Evolutionary conservation across 2,888 invertebrate species (phyloP).

Genomic region (Cryptus armator): DNA sequence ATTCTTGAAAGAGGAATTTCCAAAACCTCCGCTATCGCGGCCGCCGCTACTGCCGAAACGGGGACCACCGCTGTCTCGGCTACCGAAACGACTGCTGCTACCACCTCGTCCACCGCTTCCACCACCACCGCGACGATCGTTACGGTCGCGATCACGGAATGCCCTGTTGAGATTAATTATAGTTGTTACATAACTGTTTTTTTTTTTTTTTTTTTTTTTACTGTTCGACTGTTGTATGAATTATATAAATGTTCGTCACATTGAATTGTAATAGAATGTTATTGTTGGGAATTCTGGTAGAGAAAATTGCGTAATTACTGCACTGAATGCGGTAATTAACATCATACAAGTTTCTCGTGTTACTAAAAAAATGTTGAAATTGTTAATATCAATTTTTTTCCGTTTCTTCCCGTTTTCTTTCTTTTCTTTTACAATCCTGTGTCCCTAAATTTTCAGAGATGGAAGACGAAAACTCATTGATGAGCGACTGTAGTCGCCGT

Average conservation of each 20-base stretch:
- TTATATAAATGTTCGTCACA: neutral
- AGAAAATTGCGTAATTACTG: too few relatives aligned
- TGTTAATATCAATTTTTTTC: too few relatives aligned
- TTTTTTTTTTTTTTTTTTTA: neutral
- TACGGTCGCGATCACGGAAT: slow-evolving; percentile 82
- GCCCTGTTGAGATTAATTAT: slow-evolving; percentile 75
- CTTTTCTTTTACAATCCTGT: too few relatives aligned
- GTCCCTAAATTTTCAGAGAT: too few relatives aligned
- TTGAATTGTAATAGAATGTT: neutral
- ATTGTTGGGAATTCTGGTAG: too few relatives aligned
- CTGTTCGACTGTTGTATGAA: neutral
- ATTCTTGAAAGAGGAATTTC: slow-evolving; percentile 86
- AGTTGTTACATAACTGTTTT: neutral
- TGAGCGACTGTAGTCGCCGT: too few relatives aligned
- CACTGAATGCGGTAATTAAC: too few relatives aligned
- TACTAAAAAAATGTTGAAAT: too few relatives aligned
- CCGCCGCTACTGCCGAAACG: slow-evolving; percentile 86
- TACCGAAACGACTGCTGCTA: slow-evolving; percentile 84
- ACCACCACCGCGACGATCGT: slow-evolving; percentile 78
- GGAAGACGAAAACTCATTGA: too few relatives aligned
- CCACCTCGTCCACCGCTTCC: slow-evolving; percentile 85
- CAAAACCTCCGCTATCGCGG: slow-evolving; percentile 81
- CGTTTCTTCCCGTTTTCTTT: too few relatives aligned
- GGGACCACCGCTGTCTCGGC: slow-evolving; percentile 81
- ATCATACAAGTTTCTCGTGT: too few relatives aligned